Conservation (phyloP, 1,140 invertebrate species). For the Hydropsyche tenuis region DNA sequence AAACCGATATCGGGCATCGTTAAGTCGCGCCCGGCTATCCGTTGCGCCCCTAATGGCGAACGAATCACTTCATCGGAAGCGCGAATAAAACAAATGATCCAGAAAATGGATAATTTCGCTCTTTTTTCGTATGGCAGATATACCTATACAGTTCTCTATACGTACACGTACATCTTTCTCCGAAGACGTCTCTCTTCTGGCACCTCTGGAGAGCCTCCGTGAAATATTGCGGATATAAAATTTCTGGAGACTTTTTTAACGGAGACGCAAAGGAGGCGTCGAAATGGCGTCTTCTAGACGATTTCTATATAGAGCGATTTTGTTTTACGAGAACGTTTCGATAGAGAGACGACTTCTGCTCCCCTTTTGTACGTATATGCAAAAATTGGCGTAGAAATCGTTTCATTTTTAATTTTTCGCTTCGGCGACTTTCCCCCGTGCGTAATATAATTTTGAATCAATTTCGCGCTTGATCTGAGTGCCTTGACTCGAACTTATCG, state of each 20-base stretch:
- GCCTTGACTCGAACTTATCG: too few relatives aligned
- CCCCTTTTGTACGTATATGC: too few relatives aligned
- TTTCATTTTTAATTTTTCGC: too few relatives aligned
- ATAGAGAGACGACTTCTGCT: too few relatives aligned
- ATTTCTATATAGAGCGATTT: too few relatives aligned
- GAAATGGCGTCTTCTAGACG: too few relatives aligned
- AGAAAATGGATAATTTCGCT: conserved; percentile 48
- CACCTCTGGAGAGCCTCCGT: neutral
- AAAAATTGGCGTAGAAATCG: too few relatives aligned
- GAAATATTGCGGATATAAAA: conserved; percentile 23
- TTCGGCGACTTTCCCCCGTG: too few relatives aligned
- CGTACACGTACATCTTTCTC: neutral
- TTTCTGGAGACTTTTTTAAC: neutral
- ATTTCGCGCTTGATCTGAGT: too few relatives aligned
- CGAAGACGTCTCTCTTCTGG: neutral
- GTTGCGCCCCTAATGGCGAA: conserved; percentile 34
- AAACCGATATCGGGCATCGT: conserved; percentile 41
- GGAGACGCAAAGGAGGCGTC: too few relatives aligned
- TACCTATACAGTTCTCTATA: neutral
- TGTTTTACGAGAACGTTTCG: too few relatives aligned
- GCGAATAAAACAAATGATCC: conserved; percentile 46
- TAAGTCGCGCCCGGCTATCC: conserved; percentile 40
- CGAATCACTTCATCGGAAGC: conserved; percentile 41
- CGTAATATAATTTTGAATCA: too few relatives aligned
- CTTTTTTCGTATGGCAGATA: conserved; percentile 15